phyloP scores from a whole-genome alignment of 2,113 vertebrate genomes.

The Nibea coibor region DNA sequence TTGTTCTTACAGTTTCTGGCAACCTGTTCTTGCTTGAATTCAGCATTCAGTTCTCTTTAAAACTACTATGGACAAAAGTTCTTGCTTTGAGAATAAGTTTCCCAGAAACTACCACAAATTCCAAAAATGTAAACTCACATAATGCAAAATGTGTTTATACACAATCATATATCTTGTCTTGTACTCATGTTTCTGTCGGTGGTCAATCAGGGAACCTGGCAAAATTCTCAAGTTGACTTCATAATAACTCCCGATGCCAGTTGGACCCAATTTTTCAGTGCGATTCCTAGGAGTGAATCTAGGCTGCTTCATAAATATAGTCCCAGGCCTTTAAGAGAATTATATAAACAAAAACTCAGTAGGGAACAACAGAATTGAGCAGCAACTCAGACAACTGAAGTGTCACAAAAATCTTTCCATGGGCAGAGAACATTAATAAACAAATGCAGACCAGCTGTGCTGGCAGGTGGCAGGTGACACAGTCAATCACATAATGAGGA shows the following conservation, averaged over 20 bases:
- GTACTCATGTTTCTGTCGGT: too few relatives aligned
- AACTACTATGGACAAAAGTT: background rate
- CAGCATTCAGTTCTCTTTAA: background rate
- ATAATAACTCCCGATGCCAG: background rate
- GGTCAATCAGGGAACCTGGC: too few relatives aligned
- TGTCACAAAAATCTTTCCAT: slow-evolving; percentile 23
- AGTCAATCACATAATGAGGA: slow-evolving; percentile 44
- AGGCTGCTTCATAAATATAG: background rate
- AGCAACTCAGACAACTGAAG: slow-evolving; percentile 8
- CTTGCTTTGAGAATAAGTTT: background rate
- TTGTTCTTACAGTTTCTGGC: background rate
- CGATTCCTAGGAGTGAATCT: background rate
- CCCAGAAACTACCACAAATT: background rate
- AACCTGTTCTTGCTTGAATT: background rate
- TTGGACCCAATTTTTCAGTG: background rate
- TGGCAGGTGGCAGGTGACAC: slow-evolving; percentile 53
- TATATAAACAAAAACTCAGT: background rate
- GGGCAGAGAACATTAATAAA: slow-evolving; percentile 19
- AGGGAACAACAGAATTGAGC: background rate
- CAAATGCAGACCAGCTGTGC: slow-evolving; percentile 40
- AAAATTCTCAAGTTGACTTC: background rate
- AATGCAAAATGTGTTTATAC: too few relatives aligned
- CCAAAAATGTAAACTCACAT: too few relatives aligned
- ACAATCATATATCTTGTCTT: too few relatives aligned
- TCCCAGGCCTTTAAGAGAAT: background rate